These are phyloP conservation scores for Drosophila gaucha DNA, from an alignment of 2,888 invertebrate species.

Conservation along the genomic window DNA sequence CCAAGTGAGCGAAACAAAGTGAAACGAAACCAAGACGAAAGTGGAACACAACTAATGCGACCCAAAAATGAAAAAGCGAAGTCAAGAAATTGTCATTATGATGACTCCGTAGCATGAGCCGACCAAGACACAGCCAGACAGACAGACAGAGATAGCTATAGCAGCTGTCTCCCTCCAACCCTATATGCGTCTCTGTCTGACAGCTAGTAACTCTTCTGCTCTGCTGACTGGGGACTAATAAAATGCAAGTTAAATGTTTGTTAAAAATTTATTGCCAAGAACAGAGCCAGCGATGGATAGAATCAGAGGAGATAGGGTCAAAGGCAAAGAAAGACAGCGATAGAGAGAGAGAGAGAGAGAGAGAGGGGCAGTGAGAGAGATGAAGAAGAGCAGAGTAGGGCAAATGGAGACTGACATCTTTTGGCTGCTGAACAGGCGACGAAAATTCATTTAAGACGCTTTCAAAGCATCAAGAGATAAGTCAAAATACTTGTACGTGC, in stretches of 20 bases:
- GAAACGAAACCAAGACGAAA: constrained; percentile 32
- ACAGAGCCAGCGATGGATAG: constrained; percentile 3
- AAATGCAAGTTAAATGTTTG: constrained; percentile 81
- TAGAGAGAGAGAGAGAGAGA: neutral
- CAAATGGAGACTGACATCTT: constrained; percentile 1
- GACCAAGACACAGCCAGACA: neutral
- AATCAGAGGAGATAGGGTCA: neutral
- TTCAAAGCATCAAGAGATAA: neutral
- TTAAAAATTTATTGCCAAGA: constrained; percentile 74
- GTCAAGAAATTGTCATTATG: constrained; percentile 56
- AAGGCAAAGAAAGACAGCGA: neutral
- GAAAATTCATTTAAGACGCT: neutral
- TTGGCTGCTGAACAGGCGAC: constrained; percentile 48
- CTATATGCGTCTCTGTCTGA: constrained; percentile 1
- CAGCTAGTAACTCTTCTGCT: constrained; percentile 29
- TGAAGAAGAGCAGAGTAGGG: neutral
- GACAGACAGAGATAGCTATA: constrained; percentile 16
- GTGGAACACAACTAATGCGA: constrained; percentile 40
- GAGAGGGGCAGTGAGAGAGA: neutral
- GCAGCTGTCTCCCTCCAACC: neutral
- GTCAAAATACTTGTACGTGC: no score
- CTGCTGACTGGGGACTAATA: constrained; percentile 70
- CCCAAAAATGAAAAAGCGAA: constrained; percentile 23
- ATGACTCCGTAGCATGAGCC: constrained; percentile 40
- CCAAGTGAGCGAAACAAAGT: constrained; percentile 14